These are phyloP conservation scores for Cerastoderma edule DNA, from an alignment of 2,888 invertebrate genomes.

Conservation along the genomic window DNA sequence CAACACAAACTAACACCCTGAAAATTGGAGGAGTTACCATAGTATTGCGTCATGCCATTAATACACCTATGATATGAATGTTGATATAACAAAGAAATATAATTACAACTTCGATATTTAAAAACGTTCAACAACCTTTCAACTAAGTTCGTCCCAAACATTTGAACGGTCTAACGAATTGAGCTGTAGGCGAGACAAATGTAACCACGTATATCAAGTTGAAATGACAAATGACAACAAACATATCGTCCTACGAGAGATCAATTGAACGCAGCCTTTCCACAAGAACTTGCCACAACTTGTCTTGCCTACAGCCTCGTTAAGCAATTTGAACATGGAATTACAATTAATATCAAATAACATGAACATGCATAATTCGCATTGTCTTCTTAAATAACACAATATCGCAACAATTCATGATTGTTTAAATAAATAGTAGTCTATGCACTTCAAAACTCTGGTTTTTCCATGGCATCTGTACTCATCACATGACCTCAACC, in stretches of 20 bases:
- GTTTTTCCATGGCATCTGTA: conserved; percentile 29
- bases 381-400: conserved; percentile 26
- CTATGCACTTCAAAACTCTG: conserved; percentile 24
- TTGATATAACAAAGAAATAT: conserved; percentile 12
- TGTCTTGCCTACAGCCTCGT: not conserved
- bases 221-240: too few species aligned
- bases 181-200: too few species aligned
- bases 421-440: conserved; percentile 37
- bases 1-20: too few species aligned
- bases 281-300: too few species aligned
- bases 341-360: conserved; percentile 25
- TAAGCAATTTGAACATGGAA: conserved; percentile 12
- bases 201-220: too few species aligned
- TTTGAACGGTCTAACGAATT: too few species aligned
- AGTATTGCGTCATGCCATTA: too few species aligned
- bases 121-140: conserved; percentile 17
- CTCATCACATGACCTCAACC: conserved; percentile 25
- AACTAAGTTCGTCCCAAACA: conserved; percentile 6
- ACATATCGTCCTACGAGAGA: too few species aligned
- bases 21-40: too few species aligned
- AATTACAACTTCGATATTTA: conserved; percentile 21
- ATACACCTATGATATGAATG: conserved; percentile 13
- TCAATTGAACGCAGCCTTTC: too few species aligned
- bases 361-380: conserved; percentile 35
- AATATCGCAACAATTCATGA: conserved; percentile 26